Conservation (phyloP, 1,140 invertebrate species). For the Drosophila equinoxialis region DNA sequence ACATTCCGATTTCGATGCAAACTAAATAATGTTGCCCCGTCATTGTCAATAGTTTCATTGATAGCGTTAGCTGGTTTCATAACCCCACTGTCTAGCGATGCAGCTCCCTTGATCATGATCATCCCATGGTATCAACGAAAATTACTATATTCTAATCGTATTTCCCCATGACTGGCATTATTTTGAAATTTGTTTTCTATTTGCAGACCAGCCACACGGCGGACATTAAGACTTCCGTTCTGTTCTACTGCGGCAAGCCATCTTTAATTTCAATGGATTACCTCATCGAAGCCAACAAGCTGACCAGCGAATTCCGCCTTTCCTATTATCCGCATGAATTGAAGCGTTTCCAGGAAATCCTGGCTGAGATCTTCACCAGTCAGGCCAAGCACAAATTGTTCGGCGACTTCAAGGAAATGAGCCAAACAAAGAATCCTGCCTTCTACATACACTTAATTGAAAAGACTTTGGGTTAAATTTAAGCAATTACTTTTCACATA, state of each 20-base stretch:
- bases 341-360: constrained; percentile 87
- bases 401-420: constrained; percentile 91
- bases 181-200: constrained; percentile 16
- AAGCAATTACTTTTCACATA: constrained; percentile 48
- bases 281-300: constrained; percentile 85
- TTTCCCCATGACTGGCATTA: constrained; percentile 47
- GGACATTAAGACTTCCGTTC: constrained; percentile 92
- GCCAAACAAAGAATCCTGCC: constrained; percentile 86
- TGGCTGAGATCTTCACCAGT: constrained; percentile 88
- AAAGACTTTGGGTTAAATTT: constrained; percentile 84
- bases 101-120: constrained; percentile 22
- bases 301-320: constrained; percentile 89
- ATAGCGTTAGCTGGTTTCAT: constrained; percentile 36
- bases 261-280: constrained; percentile 92
- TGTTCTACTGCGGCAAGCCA: constrained; percentile 89
- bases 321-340: constrained; percentile 94
- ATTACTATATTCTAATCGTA: constrained; percentile 30
- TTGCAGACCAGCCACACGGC: constrained; percentile 90
- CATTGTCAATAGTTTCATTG: constrained; percentile 35
- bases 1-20: constrained; percentile 33
- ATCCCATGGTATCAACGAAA: constrained; percentile 8
- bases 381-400: constrained; percentile 88
- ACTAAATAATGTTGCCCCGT: constrained; percentile 32
- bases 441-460: constrained; percentile 94
- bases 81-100: neutral